phyloP scores from a whole-genome alignment of 1,140 invertebrate species.

The Neotoxoptera formosana region DNA sequence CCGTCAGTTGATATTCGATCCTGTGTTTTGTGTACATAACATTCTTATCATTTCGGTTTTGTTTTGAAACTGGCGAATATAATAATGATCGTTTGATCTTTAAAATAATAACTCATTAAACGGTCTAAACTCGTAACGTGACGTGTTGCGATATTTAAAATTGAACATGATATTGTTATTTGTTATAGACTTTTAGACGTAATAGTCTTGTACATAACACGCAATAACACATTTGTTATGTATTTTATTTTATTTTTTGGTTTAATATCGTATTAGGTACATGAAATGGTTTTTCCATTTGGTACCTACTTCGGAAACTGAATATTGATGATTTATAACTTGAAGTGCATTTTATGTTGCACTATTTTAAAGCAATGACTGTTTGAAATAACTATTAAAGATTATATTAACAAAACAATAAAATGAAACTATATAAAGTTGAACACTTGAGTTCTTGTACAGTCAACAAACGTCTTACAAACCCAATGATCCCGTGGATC shows the following conservation, averaged over 20 bases:
- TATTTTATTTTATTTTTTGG: not conserved
- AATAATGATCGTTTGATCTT: not conserved
- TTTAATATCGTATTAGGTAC: not conserved
- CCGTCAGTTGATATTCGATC: slow-evolving; percentile 24
- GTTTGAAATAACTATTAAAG: not conserved
- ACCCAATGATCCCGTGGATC: slow-evolving; percentile 80
- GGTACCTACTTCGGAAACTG: not conserved
- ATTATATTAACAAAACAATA: slow-evolving; percentile 22
- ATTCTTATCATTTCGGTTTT: slow-evolving; percentile 40
- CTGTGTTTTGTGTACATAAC: slow-evolving; percentile 21
- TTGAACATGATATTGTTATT: not conserved
- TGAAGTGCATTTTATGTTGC: not conserved
- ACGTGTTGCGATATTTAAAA: not conserved
- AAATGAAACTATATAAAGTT: slow-evolving; percentile 63
- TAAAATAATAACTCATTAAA: not conserved
- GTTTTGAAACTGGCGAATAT: not conserved
- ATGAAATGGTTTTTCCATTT: not conserved
- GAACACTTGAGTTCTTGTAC: slow-evolving; percentile 76
- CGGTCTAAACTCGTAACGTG: not conserved
- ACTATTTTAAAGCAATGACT: not conserved
- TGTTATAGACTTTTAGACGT: not conserved
- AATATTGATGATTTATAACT: not conserved
- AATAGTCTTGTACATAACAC: too few species aligned
- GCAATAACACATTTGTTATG: too few species aligned
- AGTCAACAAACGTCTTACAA: slow-evolving; percentile 76